Conservation (phyloP, 2,888 invertebrate genomes). For the Anaspis maculata region DNA sequence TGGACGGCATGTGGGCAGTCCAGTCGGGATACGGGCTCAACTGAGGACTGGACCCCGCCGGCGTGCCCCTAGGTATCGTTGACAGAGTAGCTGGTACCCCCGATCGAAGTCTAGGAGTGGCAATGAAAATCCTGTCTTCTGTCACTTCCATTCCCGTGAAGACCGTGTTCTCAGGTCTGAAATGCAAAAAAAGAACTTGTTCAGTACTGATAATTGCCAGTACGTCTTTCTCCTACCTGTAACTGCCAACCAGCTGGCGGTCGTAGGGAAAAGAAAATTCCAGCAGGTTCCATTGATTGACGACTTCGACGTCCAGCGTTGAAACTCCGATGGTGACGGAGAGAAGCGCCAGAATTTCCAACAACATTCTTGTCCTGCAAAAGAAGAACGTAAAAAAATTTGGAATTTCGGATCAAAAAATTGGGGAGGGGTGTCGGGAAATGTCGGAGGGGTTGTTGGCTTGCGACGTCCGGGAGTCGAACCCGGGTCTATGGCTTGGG, state of each 20-base stretch:
- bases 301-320: slow-evolving; percentile 51
- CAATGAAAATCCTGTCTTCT: slow-evolving; percentile 64
- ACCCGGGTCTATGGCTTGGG: too few species aligned
- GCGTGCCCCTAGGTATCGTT: slow-evolving; percentile 56
- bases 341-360: not conserved
- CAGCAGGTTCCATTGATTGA: slow-evolving; percentile 62
- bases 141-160: slow-evolving; percentile 69
- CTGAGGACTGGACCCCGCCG: slow-evolving; percentile 57
- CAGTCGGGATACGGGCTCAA: slow-evolving; percentile 38
- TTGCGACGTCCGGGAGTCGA: too few species aligned
- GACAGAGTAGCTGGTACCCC: slow-evolving; percentile 72
- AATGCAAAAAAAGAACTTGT: slow-evolving; percentile 29
- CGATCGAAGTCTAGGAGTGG: slow-evolving; percentile 63
- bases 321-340: not conserved
- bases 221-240: too few species aligned
- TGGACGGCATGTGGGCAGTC: slow-evolving; percentile 65
- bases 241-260: slow-evolving; percentile 28
- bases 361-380: not conserved
- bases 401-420: too few species aligned
- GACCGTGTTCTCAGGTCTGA: slow-evolving; percentile 64
- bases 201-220: too few species aligned
- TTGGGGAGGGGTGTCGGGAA: too few species aligned
- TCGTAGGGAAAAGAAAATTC: slow-evolving; percentile 60
- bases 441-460: too few species aligned
- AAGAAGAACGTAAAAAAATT: too few species aligned